Conservation (phyloP, 2,888 invertebrate genomes). For the Machimus rusticus region DNA sequence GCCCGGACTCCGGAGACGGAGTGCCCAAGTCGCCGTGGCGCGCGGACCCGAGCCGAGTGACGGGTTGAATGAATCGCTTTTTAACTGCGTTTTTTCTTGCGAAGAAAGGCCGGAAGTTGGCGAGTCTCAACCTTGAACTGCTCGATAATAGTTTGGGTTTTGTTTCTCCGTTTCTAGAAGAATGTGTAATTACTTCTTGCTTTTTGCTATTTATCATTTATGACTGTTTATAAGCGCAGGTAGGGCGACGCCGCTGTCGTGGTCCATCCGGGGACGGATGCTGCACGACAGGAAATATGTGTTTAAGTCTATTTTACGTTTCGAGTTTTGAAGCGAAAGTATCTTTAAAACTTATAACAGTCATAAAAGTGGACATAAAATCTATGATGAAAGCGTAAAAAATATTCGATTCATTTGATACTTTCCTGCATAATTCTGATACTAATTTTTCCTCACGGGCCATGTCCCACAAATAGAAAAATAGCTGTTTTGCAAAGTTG, state of each 20-base stretch:
- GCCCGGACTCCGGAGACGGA: neutral
- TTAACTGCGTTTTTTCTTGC: neutral
- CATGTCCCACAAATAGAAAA: no score
- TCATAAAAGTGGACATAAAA: neutral
- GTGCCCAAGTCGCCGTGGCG: neutral
- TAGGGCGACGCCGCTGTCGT: neutral
- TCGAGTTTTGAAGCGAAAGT: neutral
- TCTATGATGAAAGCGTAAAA: no score
- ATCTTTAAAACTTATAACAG: neutral
- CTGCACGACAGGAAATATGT: neutral
- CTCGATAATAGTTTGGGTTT: neutral
- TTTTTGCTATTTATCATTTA: neutral
- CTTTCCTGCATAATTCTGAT: no score
- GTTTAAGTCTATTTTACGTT: neutral
- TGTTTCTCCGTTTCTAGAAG: neutral
- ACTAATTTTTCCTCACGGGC: no score
- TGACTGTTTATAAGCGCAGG: no score
- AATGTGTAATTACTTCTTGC: neutral
- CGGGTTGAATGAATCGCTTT: neutral
- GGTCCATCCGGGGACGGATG: neutral
- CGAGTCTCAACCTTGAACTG: conserved; percentile 2
- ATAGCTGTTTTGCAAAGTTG: no score
- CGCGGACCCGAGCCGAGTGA: neutral
- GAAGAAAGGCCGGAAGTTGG: neutral
- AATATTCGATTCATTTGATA: no score